Percentiles rank a stretch among this genome's conserved stretches.
phyloP scores from a whole-genome alignment of 2,888 invertebrate genomes.

The Metallyticus violacea region DNA sequence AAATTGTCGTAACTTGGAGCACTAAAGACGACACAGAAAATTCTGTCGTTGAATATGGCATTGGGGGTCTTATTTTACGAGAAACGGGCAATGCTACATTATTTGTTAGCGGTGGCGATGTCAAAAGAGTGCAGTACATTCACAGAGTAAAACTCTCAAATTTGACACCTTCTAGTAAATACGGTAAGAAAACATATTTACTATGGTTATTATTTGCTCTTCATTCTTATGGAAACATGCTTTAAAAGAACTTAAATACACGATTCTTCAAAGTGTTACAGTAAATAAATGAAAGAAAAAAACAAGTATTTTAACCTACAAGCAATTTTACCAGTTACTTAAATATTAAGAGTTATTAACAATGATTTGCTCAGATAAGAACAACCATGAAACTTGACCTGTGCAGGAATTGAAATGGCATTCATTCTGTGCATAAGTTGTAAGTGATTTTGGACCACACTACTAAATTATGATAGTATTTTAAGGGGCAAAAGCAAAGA shows the following conservation, averaged over 20 bases:
- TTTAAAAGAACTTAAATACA: too few relatives aligned
- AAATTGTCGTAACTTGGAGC: constrained; percentile 81
- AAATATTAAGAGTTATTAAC: too few relatives aligned
- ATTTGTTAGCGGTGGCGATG: constrained; percentile 52
- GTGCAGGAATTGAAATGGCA: too few relatives aligned
- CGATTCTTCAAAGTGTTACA: not conserved
- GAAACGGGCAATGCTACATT: constrained; percentile 39
- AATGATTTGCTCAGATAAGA: too few relatives aligned
- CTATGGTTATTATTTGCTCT: not conserved
- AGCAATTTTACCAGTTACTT: too few relatives aligned
- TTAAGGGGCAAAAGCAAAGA: too few relatives aligned
- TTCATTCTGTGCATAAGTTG: too few relatives aligned
- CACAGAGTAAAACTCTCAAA: constrained; percentile 67
- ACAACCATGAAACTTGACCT: too few relatives aligned
- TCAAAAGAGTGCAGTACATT: constrained; percentile 64
- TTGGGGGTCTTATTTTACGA: constrained; percentile 54
- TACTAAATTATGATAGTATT: too few relatives aligned
- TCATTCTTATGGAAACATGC: not conserved
- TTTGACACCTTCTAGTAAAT: constrained; percentile 61
- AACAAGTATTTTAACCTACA: too few relatives aligned
- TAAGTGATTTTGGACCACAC: too few relatives aligned
- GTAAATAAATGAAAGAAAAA: too few relatives aligned
- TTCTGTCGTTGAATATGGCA: constrained; percentile 74
- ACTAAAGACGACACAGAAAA: constrained; percentile 65
- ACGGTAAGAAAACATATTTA: constrained; percentile 50